Evolutionary conservation across 2,797 vertebrate genomes (phyloP), one percentile per base, ranked within the genome.

Genomic region (Salmo trutta): DNA sequence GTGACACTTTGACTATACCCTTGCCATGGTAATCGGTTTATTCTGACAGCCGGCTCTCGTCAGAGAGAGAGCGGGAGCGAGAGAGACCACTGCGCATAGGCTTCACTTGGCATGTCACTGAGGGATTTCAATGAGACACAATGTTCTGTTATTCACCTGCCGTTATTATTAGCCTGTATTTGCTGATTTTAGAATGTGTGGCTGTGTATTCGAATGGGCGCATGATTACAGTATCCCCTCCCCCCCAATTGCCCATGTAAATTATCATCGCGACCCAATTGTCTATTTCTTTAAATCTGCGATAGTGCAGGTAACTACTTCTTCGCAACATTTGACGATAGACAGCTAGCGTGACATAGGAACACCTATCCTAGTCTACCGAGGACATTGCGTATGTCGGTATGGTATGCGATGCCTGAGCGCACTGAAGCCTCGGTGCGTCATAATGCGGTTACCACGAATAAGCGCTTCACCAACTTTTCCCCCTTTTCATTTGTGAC

Each of bases 371-470:
- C 41, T 29, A 33, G 54, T 51, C 33, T 67, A 27, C 41, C 65
- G 86, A 69, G 75, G 17, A 15, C 74, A 17, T 21, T 24, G 75
- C 74, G 80, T 83, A 76, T 80, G 2, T 31, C 12, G 14, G 69
- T 85, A 83, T 67, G 74, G 68, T 52, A 17, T 78, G 81, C 62
- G 71, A 31, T 31, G 64, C 71, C 77, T 87, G 81, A 53, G 74
- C 87, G 87, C 78, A 76, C 86, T 4, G 80, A 78, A 86, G 77
- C 88, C 87, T 89, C 82, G 73, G 33, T 90, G 93, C 94, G 94
- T 95, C 94, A 95, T 95, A 95, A 95, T 95, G 94, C 94, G 93
- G 94, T 94, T 94, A 94, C 88, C 78, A 82, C 82, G 90, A 91
- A 88, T 92, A 90, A 92, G 90, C 89, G 87, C 88, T 83, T 91